A percentile compares a stretch with the other conserved stretches of the same genome.
These are phyloP conservation scores for Microplitis mediator DNA, from an alignment of 1,140 invertebrate species.

Conservation along the genomic window DNA sequence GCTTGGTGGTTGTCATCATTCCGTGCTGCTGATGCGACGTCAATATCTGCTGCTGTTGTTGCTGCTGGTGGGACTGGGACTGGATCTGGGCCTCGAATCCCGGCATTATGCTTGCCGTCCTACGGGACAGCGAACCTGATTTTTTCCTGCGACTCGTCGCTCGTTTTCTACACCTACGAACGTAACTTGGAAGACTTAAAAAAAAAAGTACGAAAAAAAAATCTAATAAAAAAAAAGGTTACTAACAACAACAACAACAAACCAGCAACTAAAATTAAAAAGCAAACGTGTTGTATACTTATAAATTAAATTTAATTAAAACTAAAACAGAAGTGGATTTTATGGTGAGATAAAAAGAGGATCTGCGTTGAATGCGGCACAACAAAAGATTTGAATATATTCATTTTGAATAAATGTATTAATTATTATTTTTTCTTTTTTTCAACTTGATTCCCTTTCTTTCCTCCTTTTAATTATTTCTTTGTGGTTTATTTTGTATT, in stretches of 20 bases:
- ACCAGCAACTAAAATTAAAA: background rate
- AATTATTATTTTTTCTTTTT: background rate
- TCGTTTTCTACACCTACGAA: slow-evolving; percentile 57
- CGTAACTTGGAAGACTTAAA: slow-evolving; percentile 51
- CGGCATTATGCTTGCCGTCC: slow-evolving; percentile 55
- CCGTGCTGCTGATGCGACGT: slow-evolving; percentile 22
- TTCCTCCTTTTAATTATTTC: background rate
- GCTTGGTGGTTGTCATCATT: slow-evolving; percentile 24
- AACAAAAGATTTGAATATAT: slow-evolving; percentile 6
- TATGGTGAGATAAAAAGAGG: background rate
- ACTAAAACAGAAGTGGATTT: background rate
- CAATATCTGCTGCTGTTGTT: background rate
- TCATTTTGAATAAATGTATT: background rate
- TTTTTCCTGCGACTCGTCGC: slow-evolving; percentile 59
- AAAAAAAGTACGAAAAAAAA: slow-evolving; percentile 20
- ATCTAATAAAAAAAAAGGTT: background rate
- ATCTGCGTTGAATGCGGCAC: background rate
- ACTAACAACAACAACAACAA: background rate
- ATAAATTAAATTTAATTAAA: background rate
- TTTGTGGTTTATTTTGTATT: background rate
- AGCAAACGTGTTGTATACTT: background rate
- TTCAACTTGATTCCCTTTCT: background rate
- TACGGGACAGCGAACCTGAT: slow-evolving; percentile 55
- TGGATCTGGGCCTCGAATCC: slow-evolving; percentile 45
- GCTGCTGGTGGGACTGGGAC: slow-evolving; percentile 24